A percentile compares a stretch with the other conserved stretches of the same genome.
Conservation (phyloP, 2,888 invertebrate species). For the Cybosia mesomella region DNA sequence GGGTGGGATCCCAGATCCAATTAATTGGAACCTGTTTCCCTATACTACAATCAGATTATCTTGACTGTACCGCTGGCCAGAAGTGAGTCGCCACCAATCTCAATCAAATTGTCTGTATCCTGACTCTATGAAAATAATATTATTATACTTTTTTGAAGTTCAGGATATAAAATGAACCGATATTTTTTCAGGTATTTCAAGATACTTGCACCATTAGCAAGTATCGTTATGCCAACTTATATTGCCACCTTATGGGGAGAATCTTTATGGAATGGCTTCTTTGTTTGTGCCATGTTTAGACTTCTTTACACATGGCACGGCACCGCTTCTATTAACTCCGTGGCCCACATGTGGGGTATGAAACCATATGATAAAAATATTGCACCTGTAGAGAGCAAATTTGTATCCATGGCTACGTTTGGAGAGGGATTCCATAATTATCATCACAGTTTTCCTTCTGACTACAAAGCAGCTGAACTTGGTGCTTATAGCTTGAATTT, state of each 20-base stretch:
- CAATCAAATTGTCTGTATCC: too few species aligned
- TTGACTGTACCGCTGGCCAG: too few species aligned
- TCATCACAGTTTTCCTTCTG: conserved; percentile 95
- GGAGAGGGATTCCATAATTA: conserved; percentile 96
- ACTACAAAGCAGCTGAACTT: conserved; percentile 93
- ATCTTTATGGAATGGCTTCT: conserved; percentile 88
- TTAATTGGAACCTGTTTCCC: too few species aligned
- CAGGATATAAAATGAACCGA: too few species aligned
- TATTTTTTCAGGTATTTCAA: conserved; percentile 89
- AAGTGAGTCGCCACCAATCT: too few species aligned
- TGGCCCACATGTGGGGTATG: conserved; percentile 92
- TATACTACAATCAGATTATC: too few species aligned
- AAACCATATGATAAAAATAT: conserved; percentile 92
- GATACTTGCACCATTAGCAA: conserved; percentile 90
- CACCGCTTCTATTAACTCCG: conserved; percentile 96
- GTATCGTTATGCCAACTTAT: conserved; percentile 92
- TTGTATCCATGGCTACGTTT: conserved; percentile 89
- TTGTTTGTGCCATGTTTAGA: conserved; percentile 90
- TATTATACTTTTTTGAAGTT: too few species aligned
- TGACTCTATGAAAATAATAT: too few species aligned
- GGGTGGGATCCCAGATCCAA: too few species aligned
- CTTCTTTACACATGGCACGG: conserved; percentile 93
- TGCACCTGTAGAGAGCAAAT: conserved; percentile 90
- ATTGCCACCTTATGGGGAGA: conserved; percentile 94
- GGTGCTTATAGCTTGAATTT: conserved; percentile 90